Conservation (phyloP, 2,888 invertebrate species). For the Hydropsyche betteni region DNA sequence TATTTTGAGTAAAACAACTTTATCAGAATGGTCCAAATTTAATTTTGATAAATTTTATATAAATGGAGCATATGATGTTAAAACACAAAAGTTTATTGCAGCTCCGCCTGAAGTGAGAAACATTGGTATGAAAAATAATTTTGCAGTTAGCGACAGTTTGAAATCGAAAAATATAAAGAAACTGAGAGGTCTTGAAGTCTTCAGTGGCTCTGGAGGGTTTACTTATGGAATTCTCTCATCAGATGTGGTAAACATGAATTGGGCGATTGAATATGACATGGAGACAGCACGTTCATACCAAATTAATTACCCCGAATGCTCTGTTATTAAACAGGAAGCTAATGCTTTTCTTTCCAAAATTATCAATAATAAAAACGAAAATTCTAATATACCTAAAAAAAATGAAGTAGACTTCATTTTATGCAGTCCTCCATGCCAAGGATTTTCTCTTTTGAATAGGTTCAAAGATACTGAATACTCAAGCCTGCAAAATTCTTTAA, state of each 20-base stretch:
- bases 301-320: conserved; percentile 62
- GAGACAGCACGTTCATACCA: conserved; percentile 58
- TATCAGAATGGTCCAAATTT: conserved; percentile 55
- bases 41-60: conserved; percentile 61
- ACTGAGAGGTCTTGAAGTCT: conserved; percentile 62
- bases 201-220: conserved; percentile 67
- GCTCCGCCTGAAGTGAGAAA: not conserved
- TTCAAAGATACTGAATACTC: conserved; percentile 64
- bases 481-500: conserved; percentile 65
- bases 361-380: conserved; percentile 44
- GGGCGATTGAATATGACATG: conserved; percentile 66
- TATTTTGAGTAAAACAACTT: conserved; percentile 52
- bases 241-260: conserved; percentile 59
- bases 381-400: conserved; percentile 58
- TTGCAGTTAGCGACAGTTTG: not conserved
- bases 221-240: conserved; percentile 58
- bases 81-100: conserved; percentile 1
- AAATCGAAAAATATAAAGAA: conserved; percentile 50
- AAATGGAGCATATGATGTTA: conserved; percentile 46
- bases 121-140: not conserved
- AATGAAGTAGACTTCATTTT: conserved; percentile 66
- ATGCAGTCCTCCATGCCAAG: conserved; percentile 69
- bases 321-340: conserved; percentile 64
- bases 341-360: conserved; percentile 56
- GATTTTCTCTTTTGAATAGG: conserved; percentile 67